These are phyloP conservation scores for Linyphia triangularis DNA, from an alignment of 2,888 invertebrate genomes.

Conservation along the genomic window DNA sequence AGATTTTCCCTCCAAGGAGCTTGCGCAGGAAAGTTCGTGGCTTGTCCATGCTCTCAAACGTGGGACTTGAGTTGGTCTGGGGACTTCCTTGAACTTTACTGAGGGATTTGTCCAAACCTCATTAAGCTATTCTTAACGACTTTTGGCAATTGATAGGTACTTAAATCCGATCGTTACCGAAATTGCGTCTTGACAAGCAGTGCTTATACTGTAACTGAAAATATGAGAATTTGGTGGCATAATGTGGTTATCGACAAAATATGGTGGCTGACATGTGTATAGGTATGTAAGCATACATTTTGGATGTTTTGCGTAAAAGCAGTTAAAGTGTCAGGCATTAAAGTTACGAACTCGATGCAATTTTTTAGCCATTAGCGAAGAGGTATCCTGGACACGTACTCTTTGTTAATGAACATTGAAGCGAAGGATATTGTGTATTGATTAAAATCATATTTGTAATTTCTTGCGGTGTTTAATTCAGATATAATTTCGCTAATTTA, in stretches of 20 bases:
- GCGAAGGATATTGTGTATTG: no score
- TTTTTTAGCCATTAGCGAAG: conserved; percentile 33
- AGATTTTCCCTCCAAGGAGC: no score
- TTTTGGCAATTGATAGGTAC: background rate
- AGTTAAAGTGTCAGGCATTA: no score
- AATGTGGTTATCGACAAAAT: background rate
- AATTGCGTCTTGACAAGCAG: background rate
- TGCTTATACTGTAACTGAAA: background rate
- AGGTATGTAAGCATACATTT: no score
- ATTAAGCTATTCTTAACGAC: no score
- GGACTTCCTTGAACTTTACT: no score
- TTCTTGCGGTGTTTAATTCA: background rate
- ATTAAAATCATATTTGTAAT: no score
- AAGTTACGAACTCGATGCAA: background rate
- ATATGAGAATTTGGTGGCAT: background rate
- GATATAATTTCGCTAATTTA: background rate
- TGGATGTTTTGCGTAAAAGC: background rate
- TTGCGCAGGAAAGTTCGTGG: no score
- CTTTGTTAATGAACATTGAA: background rate
- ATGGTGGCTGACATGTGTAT: background rate
- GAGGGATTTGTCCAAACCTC: no score
- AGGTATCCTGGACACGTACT: conserved; percentile 3
- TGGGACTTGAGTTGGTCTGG: background rate
- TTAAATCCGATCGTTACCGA: background rate
- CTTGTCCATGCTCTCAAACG: no score